Evolutionary conservation across 2,797 vertebrate genomes (phyloP).

Genomic region (Syngnathus rostellatus): DNA sequence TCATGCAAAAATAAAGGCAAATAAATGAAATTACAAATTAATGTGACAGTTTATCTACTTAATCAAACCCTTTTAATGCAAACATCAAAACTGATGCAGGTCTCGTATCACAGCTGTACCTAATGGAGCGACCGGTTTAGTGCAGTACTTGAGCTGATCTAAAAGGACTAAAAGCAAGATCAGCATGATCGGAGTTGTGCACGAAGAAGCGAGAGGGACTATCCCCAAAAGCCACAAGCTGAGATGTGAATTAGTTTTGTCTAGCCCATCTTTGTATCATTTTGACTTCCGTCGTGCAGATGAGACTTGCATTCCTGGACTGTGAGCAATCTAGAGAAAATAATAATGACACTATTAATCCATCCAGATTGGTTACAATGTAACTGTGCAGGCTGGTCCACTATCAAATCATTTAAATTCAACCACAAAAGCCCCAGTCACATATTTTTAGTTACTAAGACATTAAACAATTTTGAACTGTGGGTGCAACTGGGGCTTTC

Average conservation of each 20-base stretch:
- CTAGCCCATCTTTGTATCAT: constrained; percentile 13
- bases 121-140: not conserved
- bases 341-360: not conserved
- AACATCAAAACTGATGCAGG: not conserved
- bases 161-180: not conserved
- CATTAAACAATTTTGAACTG: not conserved
- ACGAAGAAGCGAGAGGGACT: constrained; percentile 37
- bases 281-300: constrained; percentile 20
- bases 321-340: not conserved
- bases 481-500: not conserved
- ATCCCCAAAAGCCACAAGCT: constrained; percentile 31
- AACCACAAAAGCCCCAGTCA: not conserved
- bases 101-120: not conserved
- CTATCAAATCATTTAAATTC: not conserved
- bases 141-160: not conserved
- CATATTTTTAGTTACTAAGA: not conserved
- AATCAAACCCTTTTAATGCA: no score
- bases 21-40: no score
- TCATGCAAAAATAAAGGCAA: no score
- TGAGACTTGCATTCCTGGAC: not conserved
- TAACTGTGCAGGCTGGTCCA: not conserved
- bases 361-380: not conserved
- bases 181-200: constrained; percentile 25
- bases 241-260: constrained; percentile 1
- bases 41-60: no score